Conservation (phyloP, 2,113 vertebrate genomes). For the Dermatemys mawii region DNA sequence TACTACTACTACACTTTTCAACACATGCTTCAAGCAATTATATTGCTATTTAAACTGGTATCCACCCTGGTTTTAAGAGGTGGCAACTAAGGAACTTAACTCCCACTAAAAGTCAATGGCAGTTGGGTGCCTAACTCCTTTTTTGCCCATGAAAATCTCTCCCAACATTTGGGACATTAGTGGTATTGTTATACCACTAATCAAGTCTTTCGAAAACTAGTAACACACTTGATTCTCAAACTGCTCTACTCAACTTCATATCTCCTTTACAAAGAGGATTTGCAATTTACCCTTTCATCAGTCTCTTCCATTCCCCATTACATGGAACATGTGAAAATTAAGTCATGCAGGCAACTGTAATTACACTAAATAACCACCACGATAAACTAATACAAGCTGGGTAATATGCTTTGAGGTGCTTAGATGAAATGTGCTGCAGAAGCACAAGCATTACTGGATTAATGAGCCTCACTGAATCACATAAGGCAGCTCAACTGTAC, state of each 20-base stretch:
- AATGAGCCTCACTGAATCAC: neutral
- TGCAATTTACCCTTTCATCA: neutral
- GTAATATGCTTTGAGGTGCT: neutral
- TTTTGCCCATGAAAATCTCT: neutral
- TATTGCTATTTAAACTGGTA: neutral
- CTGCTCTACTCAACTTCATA: rapidly evolving
- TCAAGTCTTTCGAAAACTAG: neutral
- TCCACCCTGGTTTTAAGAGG: neutral
- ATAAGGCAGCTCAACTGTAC: neutral
- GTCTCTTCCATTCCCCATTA: neutral
- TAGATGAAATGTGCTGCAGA: neutral
- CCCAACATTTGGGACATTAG: neutral
- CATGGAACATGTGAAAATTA: neutral
- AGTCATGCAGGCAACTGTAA: rapidly evolving
- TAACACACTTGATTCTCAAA: rapidly evolving
- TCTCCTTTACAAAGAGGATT: neutral
- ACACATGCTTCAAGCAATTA: neutral
- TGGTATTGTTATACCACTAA: neutral
- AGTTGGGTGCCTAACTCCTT: neutral
- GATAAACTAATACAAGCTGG: neutral
- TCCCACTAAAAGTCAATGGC: neutral
- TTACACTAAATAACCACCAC: neutral
- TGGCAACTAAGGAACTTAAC: neutral
- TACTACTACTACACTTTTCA: neutral
- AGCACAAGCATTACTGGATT: neutral